Evolutionary conservation across 2,113 vertebrate genomes (phyloP).

Genomic region (Myrmophylax atrothorax): DNA sequence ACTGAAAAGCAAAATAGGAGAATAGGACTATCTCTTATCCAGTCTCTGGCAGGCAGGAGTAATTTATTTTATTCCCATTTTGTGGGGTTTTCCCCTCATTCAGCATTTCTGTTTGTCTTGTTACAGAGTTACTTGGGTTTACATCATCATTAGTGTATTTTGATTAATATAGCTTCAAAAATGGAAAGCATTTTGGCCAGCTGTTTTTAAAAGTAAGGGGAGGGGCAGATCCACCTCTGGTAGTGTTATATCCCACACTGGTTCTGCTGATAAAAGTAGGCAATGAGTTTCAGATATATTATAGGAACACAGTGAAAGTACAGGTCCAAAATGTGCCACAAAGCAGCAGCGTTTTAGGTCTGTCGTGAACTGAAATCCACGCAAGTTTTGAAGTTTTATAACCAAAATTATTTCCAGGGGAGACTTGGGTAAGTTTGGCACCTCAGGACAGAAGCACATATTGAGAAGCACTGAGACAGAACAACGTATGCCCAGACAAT

Average conservation of each 20-base stretch:
- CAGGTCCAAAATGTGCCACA: neutral
- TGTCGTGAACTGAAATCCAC: neutral
- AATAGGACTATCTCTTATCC: neutral
- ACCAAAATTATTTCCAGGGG: neutral
- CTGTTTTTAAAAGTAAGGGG: neutral
- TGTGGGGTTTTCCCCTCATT: neutral
- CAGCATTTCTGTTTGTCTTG: neutral
- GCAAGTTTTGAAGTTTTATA: neutral
- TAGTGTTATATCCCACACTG: neutral
- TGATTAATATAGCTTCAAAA: neutral
- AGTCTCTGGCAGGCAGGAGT: neutral
- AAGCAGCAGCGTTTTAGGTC: neutral
- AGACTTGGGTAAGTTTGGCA: neutral
- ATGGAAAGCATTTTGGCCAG: neutral
- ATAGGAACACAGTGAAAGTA: neutral
- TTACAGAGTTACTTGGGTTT: neutral
- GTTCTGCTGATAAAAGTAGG: neutral
- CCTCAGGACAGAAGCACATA: neutral
- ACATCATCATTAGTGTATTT: neutral
- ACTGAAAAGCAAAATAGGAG: neutral
- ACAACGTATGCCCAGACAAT: neutral
- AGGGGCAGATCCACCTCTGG: neutral
- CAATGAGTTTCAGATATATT: neutral
- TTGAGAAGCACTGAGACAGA: neutral
- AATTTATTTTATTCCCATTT: neutral